These are phyloP conservation scores for Perccottus glenii DNA, from an alignment of 2,113 vertebrate species.

Conservation along the genomic window DNA sequence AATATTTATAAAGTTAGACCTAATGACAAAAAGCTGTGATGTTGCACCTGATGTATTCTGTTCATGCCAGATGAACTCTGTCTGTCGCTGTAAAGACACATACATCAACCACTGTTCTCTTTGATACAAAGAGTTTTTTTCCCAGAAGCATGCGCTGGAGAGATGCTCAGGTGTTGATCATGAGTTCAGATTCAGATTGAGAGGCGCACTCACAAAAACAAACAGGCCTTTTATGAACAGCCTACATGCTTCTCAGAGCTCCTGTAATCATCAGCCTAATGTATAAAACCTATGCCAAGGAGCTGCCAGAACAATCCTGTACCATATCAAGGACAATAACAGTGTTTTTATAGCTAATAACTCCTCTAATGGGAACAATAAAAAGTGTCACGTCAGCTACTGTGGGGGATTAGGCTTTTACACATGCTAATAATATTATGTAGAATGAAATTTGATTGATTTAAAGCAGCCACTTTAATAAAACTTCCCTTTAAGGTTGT, in stretches of 20 bases:
- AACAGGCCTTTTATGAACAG: background rate
- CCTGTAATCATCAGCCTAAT: background rate
- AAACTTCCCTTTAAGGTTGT: too few species aligned
- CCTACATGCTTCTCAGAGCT: background rate
- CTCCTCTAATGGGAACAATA: background rate
- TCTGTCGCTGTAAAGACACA: background rate
- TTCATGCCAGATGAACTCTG: constrained; percentile 25
- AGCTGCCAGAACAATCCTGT: background rate
- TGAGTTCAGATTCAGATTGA: constrained; percentile 47
- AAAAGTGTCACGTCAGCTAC: too few species aligned
- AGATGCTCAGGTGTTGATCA: constrained; percentile 77
- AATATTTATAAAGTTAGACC: constrained; percentile 47
- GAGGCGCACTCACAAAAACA: constrained; percentile 9
- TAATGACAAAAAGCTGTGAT: too few species aligned
- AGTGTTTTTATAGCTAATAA: background rate
- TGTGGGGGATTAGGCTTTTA: too few species aligned
- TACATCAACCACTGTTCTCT: constrained; percentile 8
- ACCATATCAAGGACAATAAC: background rate
- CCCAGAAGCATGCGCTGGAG: constrained; percentile 47
- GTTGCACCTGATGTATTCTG: constrained; percentile 38
- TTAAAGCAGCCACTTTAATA: too few species aligned
- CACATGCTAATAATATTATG: too few species aligned
- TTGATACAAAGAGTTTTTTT: constrained; percentile 64
- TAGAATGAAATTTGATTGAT: too few species aligned
- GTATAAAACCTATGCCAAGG: background rate